Conservation (phyloP, 2,797 vertebrate genomes). For the Pterois miles region DNA sequence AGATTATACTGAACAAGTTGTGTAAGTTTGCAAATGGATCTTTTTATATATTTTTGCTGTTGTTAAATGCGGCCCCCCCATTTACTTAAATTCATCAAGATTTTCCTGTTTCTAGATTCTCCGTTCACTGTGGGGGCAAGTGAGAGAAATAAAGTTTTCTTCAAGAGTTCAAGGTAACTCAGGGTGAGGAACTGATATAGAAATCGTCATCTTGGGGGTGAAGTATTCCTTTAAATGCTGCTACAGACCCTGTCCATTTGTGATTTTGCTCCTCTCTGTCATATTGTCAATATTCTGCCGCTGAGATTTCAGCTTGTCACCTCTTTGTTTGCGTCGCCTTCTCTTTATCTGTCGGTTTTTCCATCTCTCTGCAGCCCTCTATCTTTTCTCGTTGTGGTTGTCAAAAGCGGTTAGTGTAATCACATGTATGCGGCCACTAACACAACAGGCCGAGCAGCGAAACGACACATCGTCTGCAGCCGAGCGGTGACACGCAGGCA, state of each 20-base stretch:
- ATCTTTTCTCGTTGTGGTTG: slow-evolving; percentile 35
- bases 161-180: too few species aligned
- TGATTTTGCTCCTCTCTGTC: neutral
- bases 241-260: neutral
- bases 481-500: slow-evolving; percentile 53
- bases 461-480: slow-evolving; percentile 27
- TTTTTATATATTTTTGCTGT: too few species aligned
- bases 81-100: too few species aligned
- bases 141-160: too few species aligned
- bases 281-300: neutral
- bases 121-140: too few species aligned
- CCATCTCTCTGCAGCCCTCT: neutral
- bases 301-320: slow-evolving; percentile 1
- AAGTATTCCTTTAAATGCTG: neutral
- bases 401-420: slow-evolving; percentile 54
- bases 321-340: neutral
- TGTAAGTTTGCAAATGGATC: too few species aligned
- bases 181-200: too few species aligned
- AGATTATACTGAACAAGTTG: too few species aligned
- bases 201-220: neutral
- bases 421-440: slow-evolving; percentile 43
- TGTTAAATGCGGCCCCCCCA: too few species aligned
- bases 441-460: slow-evolving; percentile 44
- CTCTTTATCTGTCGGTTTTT: neutral
- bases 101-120: too few species aligned